These are phyloP conservation scores for Corythaixoides concolor DNA, from an alignment of 2,113 vertebrate species.

Conservation along the genomic window DNA sequence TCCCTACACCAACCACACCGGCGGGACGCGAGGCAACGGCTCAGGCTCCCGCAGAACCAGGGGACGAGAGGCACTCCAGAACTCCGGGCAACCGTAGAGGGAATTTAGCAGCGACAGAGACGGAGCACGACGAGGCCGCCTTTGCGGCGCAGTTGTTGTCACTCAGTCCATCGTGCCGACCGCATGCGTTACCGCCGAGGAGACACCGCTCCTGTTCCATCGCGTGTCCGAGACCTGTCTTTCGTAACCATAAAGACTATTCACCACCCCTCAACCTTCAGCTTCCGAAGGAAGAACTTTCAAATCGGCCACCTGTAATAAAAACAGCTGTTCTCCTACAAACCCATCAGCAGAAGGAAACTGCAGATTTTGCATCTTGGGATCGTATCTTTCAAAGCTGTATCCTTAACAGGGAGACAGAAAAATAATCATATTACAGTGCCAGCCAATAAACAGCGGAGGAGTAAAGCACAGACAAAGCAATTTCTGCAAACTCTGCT, in stretches of 20 bases:
- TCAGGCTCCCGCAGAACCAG: not conserved
- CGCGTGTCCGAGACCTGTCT: not conserved
- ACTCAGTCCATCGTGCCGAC: accelerated
- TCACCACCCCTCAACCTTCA: not conserved
- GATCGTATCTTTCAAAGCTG: not conserved
- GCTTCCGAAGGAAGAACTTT: not conserved
- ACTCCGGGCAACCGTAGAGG: not conserved
- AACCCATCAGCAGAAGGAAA: not conserved
- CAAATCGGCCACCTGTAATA: not conserved
- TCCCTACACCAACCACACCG: not conserved
- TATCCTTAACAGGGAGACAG: not conserved
- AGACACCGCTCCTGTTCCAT: not conserved
- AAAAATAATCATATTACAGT: slow-evolving; percentile 35
- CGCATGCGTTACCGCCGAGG: accelerated
- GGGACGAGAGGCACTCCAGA: not conserved
- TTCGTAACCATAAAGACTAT: not conserved
- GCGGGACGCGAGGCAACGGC: no score
- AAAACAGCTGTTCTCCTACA: not conserved
- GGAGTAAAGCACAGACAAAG: slow-evolving; percentile 46
- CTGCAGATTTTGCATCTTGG: slow-evolving; percentile 14
- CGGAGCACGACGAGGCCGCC: not conserved
- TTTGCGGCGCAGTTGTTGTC: accelerated
- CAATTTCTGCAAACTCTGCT: slow-evolving; percentile 43
- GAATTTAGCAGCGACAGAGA: not conserved
- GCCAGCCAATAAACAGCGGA: not conserved